Evolutionary conservation across 2,797 vertebrate genomes (phyloP).

Genomic region (Orientallactaga sibirica): DNA sequence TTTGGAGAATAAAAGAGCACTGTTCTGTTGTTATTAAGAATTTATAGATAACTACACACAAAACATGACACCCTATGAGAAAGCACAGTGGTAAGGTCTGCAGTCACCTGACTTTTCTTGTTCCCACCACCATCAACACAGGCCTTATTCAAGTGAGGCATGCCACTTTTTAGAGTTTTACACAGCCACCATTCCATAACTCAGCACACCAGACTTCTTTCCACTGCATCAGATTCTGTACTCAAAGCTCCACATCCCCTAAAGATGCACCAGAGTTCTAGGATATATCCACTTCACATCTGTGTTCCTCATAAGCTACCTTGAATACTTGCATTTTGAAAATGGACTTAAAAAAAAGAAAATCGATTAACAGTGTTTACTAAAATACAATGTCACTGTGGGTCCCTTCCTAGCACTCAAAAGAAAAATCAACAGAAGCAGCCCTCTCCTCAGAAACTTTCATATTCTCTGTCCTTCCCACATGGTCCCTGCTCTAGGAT

Average conservation of each 20-base stretch:
- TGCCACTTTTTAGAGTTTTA: neutral
- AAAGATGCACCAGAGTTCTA: neutral
- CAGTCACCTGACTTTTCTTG: neutral
- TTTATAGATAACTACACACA: neutral
- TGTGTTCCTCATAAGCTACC: neutral
- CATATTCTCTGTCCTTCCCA: neutral
- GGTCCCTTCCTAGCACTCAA: neutral
- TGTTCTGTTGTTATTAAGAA: neutral
- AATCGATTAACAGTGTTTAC: neutral
- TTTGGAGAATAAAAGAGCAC: neutral
- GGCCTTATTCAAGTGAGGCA: neutral
- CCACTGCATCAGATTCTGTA: neutral
- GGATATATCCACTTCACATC: neutral
- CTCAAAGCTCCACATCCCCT: neutral
- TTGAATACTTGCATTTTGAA: constrained; percentile 12
- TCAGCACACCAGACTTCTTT: neutral
- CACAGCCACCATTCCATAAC: neutral
- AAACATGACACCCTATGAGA: neutral
- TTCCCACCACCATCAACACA: neutral
- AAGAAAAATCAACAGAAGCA: neutral
- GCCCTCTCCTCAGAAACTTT: neutral
- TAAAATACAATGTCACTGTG: neutral
- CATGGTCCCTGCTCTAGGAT: neutral
- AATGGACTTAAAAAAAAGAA: neutral
- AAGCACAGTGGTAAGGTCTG: neutral